Evolutionary conservation across 2,797 vertebrate genomes (phyloP).

Genomic region (Danio choprae): DNA sequence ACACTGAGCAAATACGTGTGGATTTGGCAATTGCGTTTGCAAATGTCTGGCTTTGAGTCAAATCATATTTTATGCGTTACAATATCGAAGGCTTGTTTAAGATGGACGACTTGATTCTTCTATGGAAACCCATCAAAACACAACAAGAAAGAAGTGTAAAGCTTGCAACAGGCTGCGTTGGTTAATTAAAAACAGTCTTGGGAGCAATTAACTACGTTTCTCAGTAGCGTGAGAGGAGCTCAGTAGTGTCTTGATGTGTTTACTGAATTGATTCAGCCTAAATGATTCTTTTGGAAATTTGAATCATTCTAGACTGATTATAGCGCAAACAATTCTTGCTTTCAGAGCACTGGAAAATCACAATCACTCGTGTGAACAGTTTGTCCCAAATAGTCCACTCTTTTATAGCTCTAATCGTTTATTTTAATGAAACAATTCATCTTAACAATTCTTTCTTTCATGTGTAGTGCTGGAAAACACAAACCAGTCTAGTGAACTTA

Average conservation of each 20-base stretch:
- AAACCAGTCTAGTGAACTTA: neutral
- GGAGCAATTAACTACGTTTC: neutral
- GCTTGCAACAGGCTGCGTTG: neutral
- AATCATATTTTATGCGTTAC: slow-evolving; percentile 32
- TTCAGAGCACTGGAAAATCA: too few species aligned
- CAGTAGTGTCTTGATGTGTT: too few species aligned
- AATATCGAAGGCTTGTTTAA: slow-evolving; percentile 23
- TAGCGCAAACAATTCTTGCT: too few species aligned
- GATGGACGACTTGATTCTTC: neutral
- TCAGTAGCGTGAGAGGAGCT: neutral
- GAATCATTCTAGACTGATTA: neutral
- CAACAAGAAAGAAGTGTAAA: slow-evolving; percentile 16
- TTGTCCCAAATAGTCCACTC: too few species aligned
- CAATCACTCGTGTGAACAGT: too few species aligned
- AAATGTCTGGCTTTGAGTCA: slow-evolving; percentile 15
- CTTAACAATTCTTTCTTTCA: neutral
- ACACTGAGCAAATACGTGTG: slow-evolving; percentile 11
- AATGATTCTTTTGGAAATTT: too few species aligned
- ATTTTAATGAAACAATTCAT: neutral
- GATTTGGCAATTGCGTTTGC: slow-evolving; percentile 36
- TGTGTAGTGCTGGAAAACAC: neutral
- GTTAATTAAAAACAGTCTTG: neutral
- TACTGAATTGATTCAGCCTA: too few species aligned
- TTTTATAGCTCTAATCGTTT: too few species aligned
- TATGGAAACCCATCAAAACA: slow-evolving; percentile 37